Base-by-base conservation (phyloP, 2,888 invertebrate species). In the Torymus texanus region DNA sequence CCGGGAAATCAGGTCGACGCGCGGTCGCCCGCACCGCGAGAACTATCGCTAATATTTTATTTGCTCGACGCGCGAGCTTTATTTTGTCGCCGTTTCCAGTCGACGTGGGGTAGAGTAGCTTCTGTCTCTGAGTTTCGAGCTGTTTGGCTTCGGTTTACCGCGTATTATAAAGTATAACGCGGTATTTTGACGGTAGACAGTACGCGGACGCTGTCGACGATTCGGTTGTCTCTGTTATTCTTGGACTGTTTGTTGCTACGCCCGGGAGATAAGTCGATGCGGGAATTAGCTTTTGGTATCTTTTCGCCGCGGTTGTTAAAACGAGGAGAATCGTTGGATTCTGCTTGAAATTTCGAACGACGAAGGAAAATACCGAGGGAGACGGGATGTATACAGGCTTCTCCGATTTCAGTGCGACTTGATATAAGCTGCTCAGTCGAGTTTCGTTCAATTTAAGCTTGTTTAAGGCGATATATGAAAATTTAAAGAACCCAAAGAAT, bases 1-100 rank as follows among this genome's bases (percentile, higher is more conserved):
- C 71, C 83, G 89, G 89, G 89, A 89, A 89, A 89, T 89, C 88
- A 89, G 84, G 85, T 85, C 83, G 75, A 72, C 77, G 80, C 75
- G 51, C 75, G 51, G 16, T 10, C 24, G 14, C 24, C 61, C 80
- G 65, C 68, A 76, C 75, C 58, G 83, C 77, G 81, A 83, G 82
- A 85, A 83, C 84, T 78, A 82, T 83, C 83, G 83, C 85, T 86
- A 85, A 86, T 87, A 86, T 86, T 86, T 87, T 85, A 86, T 86
- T 84, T 85, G 82, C 83, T 81, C 82, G 71, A 78, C 73, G 81
- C 72, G 63, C 63, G 81, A 72, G 66, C 63, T 83, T 83, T 82
- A 76, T 81, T 79, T 83, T 81, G 80, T 82, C 81, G 78, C 80
- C 81, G 81, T 79, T 82, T 79, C 79, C 73, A 74, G 76, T 82